A percentile compares a stretch with the other conserved stretches of the same genome.
phyloP scores from a whole-genome alignment of 2,113 vertebrate species.

The Catharus fuscescens region DNA sequence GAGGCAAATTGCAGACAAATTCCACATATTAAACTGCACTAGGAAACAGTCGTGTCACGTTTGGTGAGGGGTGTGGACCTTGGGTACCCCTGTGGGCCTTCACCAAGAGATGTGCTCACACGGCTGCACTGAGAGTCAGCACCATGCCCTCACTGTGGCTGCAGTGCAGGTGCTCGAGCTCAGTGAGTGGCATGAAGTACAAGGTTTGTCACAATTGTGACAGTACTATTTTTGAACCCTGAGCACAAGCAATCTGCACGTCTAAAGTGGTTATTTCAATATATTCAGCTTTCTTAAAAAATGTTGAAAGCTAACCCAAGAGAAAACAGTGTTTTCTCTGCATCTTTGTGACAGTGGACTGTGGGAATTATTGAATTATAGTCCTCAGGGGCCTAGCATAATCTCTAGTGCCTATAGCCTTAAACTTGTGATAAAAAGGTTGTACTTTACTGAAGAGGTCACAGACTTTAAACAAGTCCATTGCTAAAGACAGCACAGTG shows the following conservation, averaged over 20 bases:
- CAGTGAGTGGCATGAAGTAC: neutral
- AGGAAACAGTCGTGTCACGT: neutral
- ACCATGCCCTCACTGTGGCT: neutral
- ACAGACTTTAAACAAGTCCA: neutral
- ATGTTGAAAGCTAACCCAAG: neutral
- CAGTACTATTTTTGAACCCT: neutral
- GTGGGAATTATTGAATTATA: neutral
- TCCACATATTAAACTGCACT: neutral
- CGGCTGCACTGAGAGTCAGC: neutral
- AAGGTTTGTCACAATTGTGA: rapidly evolving
- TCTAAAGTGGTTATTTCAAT: neutral
- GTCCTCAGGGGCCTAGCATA: neutral
- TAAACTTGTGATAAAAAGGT: neutral
- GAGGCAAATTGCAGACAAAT: neutral
- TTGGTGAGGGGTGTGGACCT: neutral
- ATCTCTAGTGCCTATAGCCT: neutral
- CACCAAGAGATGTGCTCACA: neutral
- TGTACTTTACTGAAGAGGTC: neutral
- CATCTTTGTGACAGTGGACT: neutral
- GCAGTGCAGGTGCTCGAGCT: neutral
- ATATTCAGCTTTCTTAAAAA: neutral
- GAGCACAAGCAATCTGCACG: neutral
- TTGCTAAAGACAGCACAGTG: neutral
- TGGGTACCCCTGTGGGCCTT: neutral
- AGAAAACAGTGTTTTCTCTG: neutral